Evolutionary conservation across 1,140 invertebrate species (phyloP).

Genomic region (Drosophila pachea): DNA sequence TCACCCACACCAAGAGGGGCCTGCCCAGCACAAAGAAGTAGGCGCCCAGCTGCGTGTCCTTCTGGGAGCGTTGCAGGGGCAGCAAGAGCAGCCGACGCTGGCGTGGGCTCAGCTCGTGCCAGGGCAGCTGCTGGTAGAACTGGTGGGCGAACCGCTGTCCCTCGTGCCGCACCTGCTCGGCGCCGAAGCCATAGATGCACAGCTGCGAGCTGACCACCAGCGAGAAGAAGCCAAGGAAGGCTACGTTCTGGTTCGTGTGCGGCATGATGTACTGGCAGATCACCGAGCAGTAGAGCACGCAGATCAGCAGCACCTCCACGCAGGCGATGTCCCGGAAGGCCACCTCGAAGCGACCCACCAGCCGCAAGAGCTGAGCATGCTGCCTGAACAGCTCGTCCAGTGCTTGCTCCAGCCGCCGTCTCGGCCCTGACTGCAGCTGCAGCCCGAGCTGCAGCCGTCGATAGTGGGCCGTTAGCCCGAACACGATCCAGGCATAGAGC

Average conservation of each 20-base stretch:
- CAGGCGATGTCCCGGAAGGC: slow-evolving; percentile 50
- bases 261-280: slow-evolving; percentile 62
- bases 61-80: slow-evolving; percentile 44
- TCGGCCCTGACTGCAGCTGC: not conserved
- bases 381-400: slow-evolving; percentile 33
- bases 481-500: slow-evolving; percentile 53
- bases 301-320: slow-evolving; percentile 54
- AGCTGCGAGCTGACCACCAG: slow-evolving; percentile 59
- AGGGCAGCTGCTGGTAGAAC: slow-evolving; percentile 44
- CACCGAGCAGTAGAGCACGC: slow-evolving; percentile 53
- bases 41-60: slow-evolving; percentile 36
- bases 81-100: slow-evolving; percentile 39
- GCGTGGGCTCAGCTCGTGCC: slow-evolving; percentile 25
- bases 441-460: slow-evolving; percentile 36
- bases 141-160: slow-evolving; percentile 29
- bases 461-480: slow-evolving; percentile 53
- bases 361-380: slow-evolving; percentile 31
- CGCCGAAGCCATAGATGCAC: slow-evolving; percentile 54
- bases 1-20: slow-evolving; percentile 54
- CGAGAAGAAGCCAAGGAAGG: slow-evolving; percentile 59
- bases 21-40: slow-evolving; percentile 53
- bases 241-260: slow-evolving; percentile 52
- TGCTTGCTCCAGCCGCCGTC: slow-evolving; percentile 8
- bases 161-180: slow-evolving; percentile 54
- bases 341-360: slow-evolving; percentile 40